Conservation (phyloP, 2,888 invertebrate genomes). For the Erynnis tages region DNA sequence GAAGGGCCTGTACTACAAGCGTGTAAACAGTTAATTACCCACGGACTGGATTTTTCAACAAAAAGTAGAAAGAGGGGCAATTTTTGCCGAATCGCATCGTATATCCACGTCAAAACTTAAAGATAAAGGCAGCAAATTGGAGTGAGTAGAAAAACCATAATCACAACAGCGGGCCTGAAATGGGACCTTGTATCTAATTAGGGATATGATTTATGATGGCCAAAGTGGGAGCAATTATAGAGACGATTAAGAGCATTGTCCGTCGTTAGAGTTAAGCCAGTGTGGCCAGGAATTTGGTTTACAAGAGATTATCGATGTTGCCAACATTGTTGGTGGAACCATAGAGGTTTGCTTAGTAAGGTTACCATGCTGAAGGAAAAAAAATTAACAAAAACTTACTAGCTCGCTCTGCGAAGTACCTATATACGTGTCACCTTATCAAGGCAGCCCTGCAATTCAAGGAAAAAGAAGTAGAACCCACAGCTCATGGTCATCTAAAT, state of each 20-base stretch:
- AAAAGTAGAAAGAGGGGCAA: constrained; percentile 8
- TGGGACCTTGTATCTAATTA: constrained; percentile 53
- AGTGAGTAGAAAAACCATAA: constrained; percentile 36
- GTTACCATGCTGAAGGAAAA: too few species aligned
- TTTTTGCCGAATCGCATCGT: constrained; percentile 22
- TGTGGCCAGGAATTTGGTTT: constrained; percentile 30
- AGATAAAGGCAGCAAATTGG: constrained; percentile 30
- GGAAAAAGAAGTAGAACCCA: too few species aligned
- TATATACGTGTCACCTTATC: too few species aligned
- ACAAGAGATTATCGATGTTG: too few species aligned
- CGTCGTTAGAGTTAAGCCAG: constrained; percentile 38
- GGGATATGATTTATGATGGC: constrained; percentile 56
- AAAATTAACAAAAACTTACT: too few species aligned
- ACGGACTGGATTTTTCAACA: not conserved
- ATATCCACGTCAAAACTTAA: constrained; percentile 26
- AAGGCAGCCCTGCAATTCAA: too few species aligned
- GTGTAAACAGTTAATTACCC: constrained; percentile 8
- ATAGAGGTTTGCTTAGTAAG: too few species aligned
- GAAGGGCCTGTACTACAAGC: not conserved
- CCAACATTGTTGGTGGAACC: too few species aligned
- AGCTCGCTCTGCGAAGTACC: too few species aligned
- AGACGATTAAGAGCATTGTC: constrained; percentile 45
- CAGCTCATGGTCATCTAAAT: too few species aligned
- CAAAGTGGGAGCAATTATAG: constrained; percentile 56
- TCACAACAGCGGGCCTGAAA: constrained; percentile 38